Percentiles rank a stretch among this genome's conserved stretches.
phyloP scores from a whole-genome alignment of 1,140 invertebrate genomes.

The Nebria ingens region DNA sequence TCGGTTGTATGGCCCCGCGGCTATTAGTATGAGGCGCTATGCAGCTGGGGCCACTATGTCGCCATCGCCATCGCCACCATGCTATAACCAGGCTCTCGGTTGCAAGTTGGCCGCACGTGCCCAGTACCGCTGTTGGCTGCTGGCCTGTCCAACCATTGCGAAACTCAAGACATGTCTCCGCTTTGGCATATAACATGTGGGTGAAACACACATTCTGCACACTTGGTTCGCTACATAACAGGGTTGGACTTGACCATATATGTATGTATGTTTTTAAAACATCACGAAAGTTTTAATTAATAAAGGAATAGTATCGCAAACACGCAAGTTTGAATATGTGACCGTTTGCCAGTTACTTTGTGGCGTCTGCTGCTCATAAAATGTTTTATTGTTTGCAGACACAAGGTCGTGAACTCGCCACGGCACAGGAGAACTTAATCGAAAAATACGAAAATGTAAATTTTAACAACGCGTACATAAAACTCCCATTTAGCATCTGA shows the following conservation, averaged over 20 bases:
- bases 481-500: background rate
- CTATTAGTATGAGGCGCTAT: background rate
- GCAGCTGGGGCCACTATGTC: background rate
- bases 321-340: background rate
- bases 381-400: conserved; percentile 3
- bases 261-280: background rate
- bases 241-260: background rate
- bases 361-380: background rate
- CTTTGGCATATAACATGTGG: background rate
- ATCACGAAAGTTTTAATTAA: background rate
- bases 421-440: conserved; percentile 3
- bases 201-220: background rate
- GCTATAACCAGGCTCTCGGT: no score
- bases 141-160: background rate
- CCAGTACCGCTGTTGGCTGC: no score
- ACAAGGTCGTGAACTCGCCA: conserved; percentile 7
- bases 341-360: background rate
- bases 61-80: no score
- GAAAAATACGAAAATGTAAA: conserved; percentile 9
- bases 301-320: background rate
- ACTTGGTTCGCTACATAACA: background rate
- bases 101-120: background rate
- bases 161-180: no score
- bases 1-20: background rate
- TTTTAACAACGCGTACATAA: conserved; percentile 6